Evolutionary conservation across 2,113 vertebrate species (phyloP).

Genomic region (Sylvicapra grimmia): DNA sequence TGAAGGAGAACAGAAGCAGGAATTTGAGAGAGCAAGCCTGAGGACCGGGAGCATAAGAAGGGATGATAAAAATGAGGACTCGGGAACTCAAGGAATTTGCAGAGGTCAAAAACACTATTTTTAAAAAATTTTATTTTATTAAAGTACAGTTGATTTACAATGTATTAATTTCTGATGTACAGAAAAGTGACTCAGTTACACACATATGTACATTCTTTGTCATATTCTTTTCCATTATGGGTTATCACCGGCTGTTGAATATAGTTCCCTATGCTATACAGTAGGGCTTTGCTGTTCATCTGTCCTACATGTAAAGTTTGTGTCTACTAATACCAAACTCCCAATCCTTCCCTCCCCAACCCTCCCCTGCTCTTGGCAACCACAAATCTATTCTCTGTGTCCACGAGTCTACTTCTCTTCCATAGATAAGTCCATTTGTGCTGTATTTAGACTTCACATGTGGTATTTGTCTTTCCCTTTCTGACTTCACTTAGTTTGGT

Average conservation of each 20-base stretch:
- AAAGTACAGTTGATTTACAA: not conserved
- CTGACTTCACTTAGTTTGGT: not conserved
- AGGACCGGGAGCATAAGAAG: not conserved
- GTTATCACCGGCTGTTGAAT: not conserved
- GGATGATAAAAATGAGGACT: not conserved
- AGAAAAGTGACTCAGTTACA: not conserved
- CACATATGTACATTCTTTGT: not conserved
- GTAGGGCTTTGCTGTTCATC: not conserved
- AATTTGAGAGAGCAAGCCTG: not conserved
- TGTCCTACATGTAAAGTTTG: not conserved
- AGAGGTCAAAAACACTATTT: not conserved
- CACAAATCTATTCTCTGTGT: not conserved
- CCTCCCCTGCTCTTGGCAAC: not conserved
- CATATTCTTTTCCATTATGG: not conserved
- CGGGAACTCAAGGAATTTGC: not conserved
- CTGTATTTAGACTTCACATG: not conserved
- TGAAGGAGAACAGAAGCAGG: not conserved
- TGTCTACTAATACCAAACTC: not conserved
- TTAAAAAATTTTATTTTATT: not conserved
- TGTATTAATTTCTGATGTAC: not conserved
- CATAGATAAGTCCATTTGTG: not conserved
- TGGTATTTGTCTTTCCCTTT: not conserved
- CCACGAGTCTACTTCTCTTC: not conserved
- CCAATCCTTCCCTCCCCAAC: not conserved
- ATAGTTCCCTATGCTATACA: not conserved